Conservation (phyloP, 2,888 invertebrate species). For the Clusia tigrina region DNA sequence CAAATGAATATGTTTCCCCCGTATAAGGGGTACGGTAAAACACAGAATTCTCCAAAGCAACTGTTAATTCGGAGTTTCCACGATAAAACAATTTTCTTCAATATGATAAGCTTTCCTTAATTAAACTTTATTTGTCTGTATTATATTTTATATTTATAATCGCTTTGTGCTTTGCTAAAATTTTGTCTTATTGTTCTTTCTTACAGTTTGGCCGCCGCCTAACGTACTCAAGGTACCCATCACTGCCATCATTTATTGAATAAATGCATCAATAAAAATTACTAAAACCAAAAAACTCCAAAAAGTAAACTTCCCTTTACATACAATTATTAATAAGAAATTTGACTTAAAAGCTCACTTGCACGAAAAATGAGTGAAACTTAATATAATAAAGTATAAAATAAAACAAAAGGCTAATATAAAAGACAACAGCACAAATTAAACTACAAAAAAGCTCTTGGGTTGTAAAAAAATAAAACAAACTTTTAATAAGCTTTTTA, state of each 20-base stretch:
- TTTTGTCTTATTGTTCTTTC: neutral
- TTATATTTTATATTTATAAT: too few relatives aligned
- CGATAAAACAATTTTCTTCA: too few relatives aligned
- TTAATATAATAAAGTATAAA: neutral
- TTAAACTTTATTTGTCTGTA: neutral
- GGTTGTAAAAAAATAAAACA: conserved; percentile 33
- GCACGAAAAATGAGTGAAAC: conserved; percentile 22
- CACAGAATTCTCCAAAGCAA: too few relatives aligned
- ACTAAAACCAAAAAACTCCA: neutral
- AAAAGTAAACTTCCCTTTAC: neutral
- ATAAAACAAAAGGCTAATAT: conserved; percentile 36
- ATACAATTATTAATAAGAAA: neutral
- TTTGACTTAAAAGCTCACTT: conserved; percentile 9
- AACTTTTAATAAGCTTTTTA: conserved; percentile 28
- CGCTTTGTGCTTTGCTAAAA: too few relatives aligned
- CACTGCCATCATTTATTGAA: conserved; percentile 30
- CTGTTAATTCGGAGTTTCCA: too few relatives aligned
- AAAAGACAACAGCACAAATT: conserved; percentile 17
- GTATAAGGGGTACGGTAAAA: too few relatives aligned
- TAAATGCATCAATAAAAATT: neutral
- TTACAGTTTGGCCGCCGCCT: conserved; percentile 18
- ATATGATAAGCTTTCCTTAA: neutral
- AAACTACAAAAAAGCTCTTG: conserved; percentile 31
- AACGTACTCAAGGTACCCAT: conserved; percentile 15
- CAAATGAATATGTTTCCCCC: too few relatives aligned